phyloP scores from a whole-genome alignment of 2,113 vertebrate species.

The Mungos mungo region DNA sequence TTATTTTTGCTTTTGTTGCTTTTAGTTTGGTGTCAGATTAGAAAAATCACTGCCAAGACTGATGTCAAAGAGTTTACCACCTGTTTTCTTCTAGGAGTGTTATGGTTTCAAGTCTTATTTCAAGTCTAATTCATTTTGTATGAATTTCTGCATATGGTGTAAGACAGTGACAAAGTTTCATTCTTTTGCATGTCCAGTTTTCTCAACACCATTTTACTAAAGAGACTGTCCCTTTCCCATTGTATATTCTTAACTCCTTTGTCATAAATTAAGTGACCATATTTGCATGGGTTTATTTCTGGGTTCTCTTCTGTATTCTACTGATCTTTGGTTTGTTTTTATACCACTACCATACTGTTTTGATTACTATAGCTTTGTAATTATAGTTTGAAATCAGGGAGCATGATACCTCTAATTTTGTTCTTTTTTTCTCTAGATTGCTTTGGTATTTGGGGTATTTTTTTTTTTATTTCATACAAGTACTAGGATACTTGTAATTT shows the following conservation, averaged over 20 bases:
- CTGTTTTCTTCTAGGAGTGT: neutral
- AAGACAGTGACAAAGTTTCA: neutral
- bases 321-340: neutral
- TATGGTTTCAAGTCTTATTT: neutral
- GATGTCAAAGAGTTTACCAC: neutral
- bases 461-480: neutral
- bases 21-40: neutral
- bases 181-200: neutral
- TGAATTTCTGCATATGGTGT: neutral
- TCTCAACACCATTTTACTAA: neutral
- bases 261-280: neutral
- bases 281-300: neutral
- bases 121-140: neutral
- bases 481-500: neutral
- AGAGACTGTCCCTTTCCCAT: neutral
- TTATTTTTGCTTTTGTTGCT: neutral
- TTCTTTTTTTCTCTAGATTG: neutral
- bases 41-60: neutral
- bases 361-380: neutral
- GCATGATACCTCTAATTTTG: neutral
- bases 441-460: neutral
- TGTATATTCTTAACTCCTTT: neutral
- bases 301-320: neutral
- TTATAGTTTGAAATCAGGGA: neutral
- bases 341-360: neutral